A percentile compares a stretch with the other conserved stretches of the same genome.
Conservation (phyloP, 2,888 invertebrate species). For the Drosophila nr. medialis region DNA sequence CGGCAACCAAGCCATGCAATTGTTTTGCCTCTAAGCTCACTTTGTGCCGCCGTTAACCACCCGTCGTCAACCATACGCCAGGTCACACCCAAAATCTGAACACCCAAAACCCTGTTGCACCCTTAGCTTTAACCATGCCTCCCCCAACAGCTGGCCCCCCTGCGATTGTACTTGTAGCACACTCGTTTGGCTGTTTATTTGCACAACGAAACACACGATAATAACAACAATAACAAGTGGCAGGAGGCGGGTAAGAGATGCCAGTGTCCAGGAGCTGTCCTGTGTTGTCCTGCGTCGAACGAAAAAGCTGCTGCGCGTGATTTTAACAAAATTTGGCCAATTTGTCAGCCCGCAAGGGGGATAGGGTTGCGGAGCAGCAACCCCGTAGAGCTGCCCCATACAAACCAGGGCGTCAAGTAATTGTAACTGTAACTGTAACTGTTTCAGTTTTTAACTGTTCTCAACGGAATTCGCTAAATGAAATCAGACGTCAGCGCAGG, state of each 20-base stretch:
- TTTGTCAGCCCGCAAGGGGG: slow-evolving; percentile 43
- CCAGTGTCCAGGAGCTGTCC: slow-evolving; percentile 31
- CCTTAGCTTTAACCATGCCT: background rate
- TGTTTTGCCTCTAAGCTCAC: background rate
- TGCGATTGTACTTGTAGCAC: slow-evolving; percentile 58
- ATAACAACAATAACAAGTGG: slow-evolving; percentile 74
- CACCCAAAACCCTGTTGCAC: background rate
- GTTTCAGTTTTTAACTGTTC: slow-evolving; percentile 28
- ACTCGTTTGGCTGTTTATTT: slow-evolving; percentile 80
- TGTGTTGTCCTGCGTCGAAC: slow-evolving; percentile 43
- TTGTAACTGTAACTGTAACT: slow-evolving; percentile 15
- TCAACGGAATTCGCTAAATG: slow-evolving; percentile 34
- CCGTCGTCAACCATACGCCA: slow-evolving; percentile 41
- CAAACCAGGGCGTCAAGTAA: slow-evolving; percentile 20
- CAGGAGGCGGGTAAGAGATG: slow-evolving; percentile 1
- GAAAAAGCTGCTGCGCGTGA: slow-evolving; percentile 67
- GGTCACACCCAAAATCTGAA: slow-evolving; percentile 6
- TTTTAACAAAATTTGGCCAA: slow-evolving; percentile 82
- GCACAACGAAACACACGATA: slow-evolving; percentile 73
- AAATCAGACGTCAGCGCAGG: slow-evolving; percentile 62
- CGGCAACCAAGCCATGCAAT: background rate
- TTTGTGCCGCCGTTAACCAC: slow-evolving; percentile 21
- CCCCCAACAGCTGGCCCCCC: slow-evolving; percentile 6
- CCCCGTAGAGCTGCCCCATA: background rate
- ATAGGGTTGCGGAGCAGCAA: background rate